These are phyloP conservation scores for Aspidapion aeneum DNA, from an alignment of 2,888 invertebrate genomes.

Conservation along the genomic window DNA sequence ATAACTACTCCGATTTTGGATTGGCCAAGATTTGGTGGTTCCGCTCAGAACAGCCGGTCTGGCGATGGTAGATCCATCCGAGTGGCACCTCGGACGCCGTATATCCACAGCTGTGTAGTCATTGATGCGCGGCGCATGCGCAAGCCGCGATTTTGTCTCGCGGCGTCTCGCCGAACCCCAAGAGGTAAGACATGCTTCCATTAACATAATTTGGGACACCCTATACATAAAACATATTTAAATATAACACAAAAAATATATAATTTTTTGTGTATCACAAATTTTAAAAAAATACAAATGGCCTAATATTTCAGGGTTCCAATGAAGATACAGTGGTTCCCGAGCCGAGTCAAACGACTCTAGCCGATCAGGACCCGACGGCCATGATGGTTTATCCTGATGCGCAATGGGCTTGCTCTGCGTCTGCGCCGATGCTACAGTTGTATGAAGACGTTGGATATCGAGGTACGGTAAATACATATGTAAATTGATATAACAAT, in stretches of 20 bases:
- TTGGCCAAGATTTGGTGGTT: neutral
- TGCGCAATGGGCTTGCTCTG: constrained; percentile 54
- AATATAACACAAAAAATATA: no score
- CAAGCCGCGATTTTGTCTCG: constrained; percentile 44
- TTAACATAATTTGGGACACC: no score
- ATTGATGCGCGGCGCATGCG: constrained; percentile 46
- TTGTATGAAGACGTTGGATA: constrained; percentile 63
- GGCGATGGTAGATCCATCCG: neutral
- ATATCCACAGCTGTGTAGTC: constrained; percentile 10
- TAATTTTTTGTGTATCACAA: no score
- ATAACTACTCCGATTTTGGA: neutral
- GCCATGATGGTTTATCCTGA: constrained; percentile 60
- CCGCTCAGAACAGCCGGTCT: neutral
- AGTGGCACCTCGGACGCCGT: neutral
- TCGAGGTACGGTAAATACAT: constrained; percentile 57
- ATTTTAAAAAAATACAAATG: no score
- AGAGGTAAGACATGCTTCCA: no score
- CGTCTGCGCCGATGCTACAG: constrained; percentile 58
- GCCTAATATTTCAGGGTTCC: constrained; percentile 6
- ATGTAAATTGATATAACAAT: no score
- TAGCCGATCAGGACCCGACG: constrained; percentile 23
- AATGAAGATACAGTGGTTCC: constrained; percentile 37
- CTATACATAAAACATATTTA: no score
- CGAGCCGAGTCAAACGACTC: constrained; percentile 32
- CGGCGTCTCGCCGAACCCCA: constrained; percentile 28